phyloP scores from a whole-genome alignment of 2,113 vertebrate species.

The Leuciscus idus region DNA sequence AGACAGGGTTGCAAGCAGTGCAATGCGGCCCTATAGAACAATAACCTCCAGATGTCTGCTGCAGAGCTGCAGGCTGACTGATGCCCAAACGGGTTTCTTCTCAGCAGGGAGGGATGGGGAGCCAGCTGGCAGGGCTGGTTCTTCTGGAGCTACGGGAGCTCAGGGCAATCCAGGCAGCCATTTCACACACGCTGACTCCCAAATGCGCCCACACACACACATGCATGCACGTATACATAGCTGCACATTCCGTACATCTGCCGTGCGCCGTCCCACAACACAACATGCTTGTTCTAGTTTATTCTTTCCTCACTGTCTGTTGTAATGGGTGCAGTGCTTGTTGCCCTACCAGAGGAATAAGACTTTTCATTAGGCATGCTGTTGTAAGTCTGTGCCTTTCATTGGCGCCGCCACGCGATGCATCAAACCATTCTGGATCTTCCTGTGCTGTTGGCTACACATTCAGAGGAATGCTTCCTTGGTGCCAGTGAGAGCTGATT shows the following conservation, averaged over 20 bases:
- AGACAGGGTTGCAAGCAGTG: constrained; percentile 44
- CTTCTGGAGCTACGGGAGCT: constrained; percentile 66
- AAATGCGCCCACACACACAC: constrained; percentile 45
- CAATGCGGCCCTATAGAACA: constrained; percentile 64
- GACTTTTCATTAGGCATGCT: constrained; percentile 64
- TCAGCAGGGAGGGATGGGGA: constrained; percentile 61
- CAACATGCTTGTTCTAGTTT: constrained; percentile 58
- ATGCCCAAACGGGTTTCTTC: constrained; percentile 60
- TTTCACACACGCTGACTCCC: constrained; percentile 76
- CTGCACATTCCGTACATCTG: constrained; percentile 50
- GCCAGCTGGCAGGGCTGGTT: constrained; percentile 74
- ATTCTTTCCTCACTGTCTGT: constrained; percentile 56
- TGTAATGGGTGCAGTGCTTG: constrained; percentile 55
- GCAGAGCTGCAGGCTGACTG: constrained; percentile 64
- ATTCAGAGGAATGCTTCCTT: constrained; percentile 54
- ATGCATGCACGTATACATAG: constrained; percentile 36
- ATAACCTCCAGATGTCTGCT: constrained; percentile 78
- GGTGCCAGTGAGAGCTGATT: constrained; percentile 48
- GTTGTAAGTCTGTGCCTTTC: constrained; percentile 64
- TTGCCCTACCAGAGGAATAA: constrained; percentile 58
- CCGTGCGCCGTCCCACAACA: constrained; percentile 41
- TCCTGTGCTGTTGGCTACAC: constrained; percentile 28
- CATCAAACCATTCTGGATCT: constrained; percentile 56
- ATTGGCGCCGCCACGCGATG: constrained; percentile 56
- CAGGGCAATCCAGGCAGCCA: constrained; percentile 59